Base-by-base conservation (phyloP, 1,140 invertebrate genomes). In the Hetaerina americana region DNA sequence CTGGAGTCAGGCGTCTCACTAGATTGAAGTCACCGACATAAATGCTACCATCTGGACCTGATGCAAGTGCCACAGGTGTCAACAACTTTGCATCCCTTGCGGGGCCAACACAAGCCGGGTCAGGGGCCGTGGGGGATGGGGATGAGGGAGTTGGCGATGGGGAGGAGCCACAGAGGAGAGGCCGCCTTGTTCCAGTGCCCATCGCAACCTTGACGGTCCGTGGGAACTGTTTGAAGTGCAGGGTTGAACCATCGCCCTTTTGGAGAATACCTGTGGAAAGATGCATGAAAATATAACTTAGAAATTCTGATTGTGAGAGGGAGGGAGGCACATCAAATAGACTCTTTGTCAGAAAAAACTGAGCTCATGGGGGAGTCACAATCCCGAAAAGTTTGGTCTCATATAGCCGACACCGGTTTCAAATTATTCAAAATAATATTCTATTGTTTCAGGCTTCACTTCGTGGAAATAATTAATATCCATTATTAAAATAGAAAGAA, bases 21-120 rank as follows among this genome's bases (percentile, higher is more conserved):
- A 97, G 86, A 84, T 99, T 98, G 79, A 96, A 97, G 81, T 99
- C 97, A 0, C 95, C 97, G 8, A 99, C 93, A 80, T 97, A 99
- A 25, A 99, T 85, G 74, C 92, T 95, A 15, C 97, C 97, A 84
- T 99, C 97, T 5, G 95, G 92, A 24, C 95, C 96, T 26, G 92
- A 93, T 2, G 96, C 92, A 28, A 99, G 81, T 10, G 96, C 93
- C 5, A 97, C 93, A 0, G 96, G 97, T 0, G 94, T 94, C 57
- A 98, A 82, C 0, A 99, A 85, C 71, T 89, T 86, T 5, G 92
- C 92, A 77, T 95, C 92, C 76, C 91, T 92, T 3, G 95, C 93
- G 26, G 89, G 85, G 0, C 93, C 92, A 77, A 95, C 90, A 80
- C 95, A 97, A 57, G 40, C 40, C 22, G 40, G 40, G 22, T 57